Evolutionary conservation across 2,797 vertebrate genomes (phyloP), one percentile per base, ranked within the genome.

Genomic region (Myiotriccus ornatus): DNA sequence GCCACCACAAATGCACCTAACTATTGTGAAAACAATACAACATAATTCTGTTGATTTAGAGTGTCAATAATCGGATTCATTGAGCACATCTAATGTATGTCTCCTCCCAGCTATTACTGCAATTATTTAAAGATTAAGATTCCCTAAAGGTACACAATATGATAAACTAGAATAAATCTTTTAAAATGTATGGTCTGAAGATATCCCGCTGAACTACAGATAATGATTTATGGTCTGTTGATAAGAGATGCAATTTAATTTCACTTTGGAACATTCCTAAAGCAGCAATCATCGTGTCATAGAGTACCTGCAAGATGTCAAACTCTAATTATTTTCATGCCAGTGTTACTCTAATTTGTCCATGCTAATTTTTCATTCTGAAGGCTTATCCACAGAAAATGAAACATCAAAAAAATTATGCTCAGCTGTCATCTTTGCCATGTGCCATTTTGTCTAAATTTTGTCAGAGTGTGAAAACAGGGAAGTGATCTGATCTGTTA

Each of bases 91-190:
- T 89, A 83, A 83, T 78, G 11, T 60, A 67, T 39, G 43, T 86
- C 39, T 88, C 27, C 43, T 88, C 46, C 62, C 41, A 89, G 49
- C 81, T 87, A 87, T 64, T 87, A 87, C 49, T 80, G 46, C 23
- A 90, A 80, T 93, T 85, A 95, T 80, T 94, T 95, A 74, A 90
- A 90, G 69, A 96, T 92, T 93, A 94, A 87, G 55, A 37, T 39
- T 96, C 73, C 81, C 92, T 78, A 63, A 89, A 91, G 53, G 19
- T 65, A 68, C 25, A 56, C 70, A 93, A 80, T 82, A 86, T 79
- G 53, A 92, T 87, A 87, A 89, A 77, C 60, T 80, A 30, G 39
- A 89, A 75, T 73, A 94, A 85, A 71, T 92, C 47, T 32, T 81
- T 39, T 69, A 79, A 88, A 94, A 92, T 65, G 7, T 37, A 94